A percentile compares a stretch with the other conserved stretches of the same genome.
These are phyloP conservation scores for Sphyrna mokarran DNA, from an alignment of 2,113 vertebrate species.

Conservation along the genomic window DNA sequence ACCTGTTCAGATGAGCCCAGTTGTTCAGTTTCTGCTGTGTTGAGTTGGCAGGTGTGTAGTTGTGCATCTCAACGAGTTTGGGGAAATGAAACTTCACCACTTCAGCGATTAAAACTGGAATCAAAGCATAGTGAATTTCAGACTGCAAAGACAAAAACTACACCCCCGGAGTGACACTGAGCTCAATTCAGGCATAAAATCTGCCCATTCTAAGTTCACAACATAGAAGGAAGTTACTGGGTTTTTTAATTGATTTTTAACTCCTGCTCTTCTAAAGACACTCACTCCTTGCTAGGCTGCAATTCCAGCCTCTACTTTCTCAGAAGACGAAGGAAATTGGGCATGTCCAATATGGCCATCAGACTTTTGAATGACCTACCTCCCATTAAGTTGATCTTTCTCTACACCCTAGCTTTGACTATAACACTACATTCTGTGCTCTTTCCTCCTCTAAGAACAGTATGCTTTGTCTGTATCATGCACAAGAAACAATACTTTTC, in stretches of 20 bases:
- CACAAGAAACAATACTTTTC: too few relatives aligned
- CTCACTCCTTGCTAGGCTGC: background rate
- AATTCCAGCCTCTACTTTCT: too few relatives aligned
- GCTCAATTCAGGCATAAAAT: background rate
- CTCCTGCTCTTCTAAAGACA: background rate
- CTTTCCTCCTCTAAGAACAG: too few relatives aligned
- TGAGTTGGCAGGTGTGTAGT: constrained; percentile 61
- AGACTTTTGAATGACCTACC: too few relatives aligned
- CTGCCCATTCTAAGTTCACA: background rate
- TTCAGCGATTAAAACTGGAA: constrained; percentile 59
- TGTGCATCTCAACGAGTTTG: constrained; percentile 66
- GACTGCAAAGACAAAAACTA: background rate
- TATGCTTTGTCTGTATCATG: too few relatives aligned
- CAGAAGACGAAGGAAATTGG: too few relatives aligned
- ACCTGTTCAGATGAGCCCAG: constrained; percentile 65
- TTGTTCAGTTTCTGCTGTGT: constrained; percentile 63
- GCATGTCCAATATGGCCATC: too few relatives aligned
- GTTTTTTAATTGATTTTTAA: background rate
- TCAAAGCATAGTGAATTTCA: background rate
- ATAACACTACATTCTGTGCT: too few relatives aligned
- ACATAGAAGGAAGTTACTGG: background rate
- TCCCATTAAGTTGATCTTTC: too few relatives aligned
- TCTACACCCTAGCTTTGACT: too few relatives aligned
- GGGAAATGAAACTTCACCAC: constrained; percentile 65
- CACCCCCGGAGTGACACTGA: background rate